Percentiles rank a stretch among this genome's conserved stretches.
Conservation (phyloP, 2,888 invertebrate genomes). For the Calameuta idolon region DNA sequence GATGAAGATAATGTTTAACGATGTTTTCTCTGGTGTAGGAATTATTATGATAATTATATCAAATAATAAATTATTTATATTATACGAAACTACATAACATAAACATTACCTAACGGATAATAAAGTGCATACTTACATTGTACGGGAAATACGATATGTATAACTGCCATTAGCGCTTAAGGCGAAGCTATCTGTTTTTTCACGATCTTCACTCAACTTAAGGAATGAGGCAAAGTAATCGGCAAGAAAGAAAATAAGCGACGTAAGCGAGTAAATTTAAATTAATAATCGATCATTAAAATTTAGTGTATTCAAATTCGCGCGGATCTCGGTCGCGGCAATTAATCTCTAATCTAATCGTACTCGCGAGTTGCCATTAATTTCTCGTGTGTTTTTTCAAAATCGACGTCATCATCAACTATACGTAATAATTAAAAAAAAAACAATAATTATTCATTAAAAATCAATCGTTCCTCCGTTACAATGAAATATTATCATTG, state of each 20-base stretch:
- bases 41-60: constrained; percentile 51
- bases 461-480: neutral
- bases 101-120: constrained; percentile 15
- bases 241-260: neutral
- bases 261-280: neutral
- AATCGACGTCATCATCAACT: neutral
- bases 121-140: constrained; percentile 3
- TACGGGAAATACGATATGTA: constrained; percentile 30
- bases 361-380: neutral
- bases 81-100: constrained; percentile 36
- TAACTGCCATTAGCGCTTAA: constrained; percentile 46
- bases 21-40: constrained; percentile 63
- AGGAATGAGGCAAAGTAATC: neutral
- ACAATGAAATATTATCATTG: neutral
- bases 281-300: neutral
- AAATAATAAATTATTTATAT: constrained; percentile 56
- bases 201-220: constrained; percentile 11
- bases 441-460: neutral
- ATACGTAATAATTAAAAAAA: neutral
- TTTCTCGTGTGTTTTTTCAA: neutral
- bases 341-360: neutral
- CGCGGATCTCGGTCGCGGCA: neutral
- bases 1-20: constrained; percentile 59
- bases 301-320: neutral
- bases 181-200: constrained; percentile 42